Percentiles rank a stretch among this genome's conserved stretches.
These are phyloP conservation scores for Perdita meconis DNA, from an alignment of 2,888 invertebrate species.

Conservation along the genomic window DNA sequence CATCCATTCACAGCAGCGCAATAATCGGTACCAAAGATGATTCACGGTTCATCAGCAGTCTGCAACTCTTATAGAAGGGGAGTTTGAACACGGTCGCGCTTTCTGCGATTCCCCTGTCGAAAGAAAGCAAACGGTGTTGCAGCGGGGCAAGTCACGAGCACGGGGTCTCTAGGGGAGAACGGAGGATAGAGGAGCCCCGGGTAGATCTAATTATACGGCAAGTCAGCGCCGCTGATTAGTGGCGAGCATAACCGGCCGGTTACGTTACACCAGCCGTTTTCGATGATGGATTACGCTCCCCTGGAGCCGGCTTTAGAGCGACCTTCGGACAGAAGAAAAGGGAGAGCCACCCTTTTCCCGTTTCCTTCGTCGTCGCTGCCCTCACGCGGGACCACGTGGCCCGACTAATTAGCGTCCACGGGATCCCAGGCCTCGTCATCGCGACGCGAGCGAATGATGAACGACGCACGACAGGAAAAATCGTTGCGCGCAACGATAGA, in stretches of 20 bases:
- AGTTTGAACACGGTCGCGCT: constrained; percentile 39
- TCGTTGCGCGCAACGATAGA: constrained; percentile 47
- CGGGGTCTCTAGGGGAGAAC: constrained; percentile 14
- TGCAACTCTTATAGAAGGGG: constrained; percentile 15
- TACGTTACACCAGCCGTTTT: constrained; percentile 75
- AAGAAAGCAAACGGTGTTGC: constrained; percentile 44
- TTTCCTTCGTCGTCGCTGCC: constrained; percentile 47
- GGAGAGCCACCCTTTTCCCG: constrained; percentile 51
- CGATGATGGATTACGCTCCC: constrained; percentile 80
- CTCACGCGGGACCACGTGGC: constrained; percentile 59
- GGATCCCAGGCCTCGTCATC: constrained; percentile 60
- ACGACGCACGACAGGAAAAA: constrained; percentile 41
- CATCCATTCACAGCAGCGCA: no score
- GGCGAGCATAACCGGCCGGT: constrained; percentile 73
- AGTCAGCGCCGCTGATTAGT: constrained; percentile 75
- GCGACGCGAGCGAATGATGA: constrained; percentile 54
- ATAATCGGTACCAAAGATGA: not conserved
- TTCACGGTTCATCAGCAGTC: constrained; percentile 47
- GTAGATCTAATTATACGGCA: constrained; percentile 75
- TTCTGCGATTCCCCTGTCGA: constrained; percentile 48
- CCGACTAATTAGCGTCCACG: constrained; percentile 72
- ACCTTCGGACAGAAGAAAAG: constrained; percentile 61
- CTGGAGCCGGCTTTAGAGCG: constrained; percentile 76
- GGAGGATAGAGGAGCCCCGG: constrained; percentile 49
- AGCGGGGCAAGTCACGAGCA: constrained; percentile 38